These are phyloP conservation scores for Ceratina japonica DNA, from an alignment of 1,140 invertebrate species.

Conservation along the genomic window DNA sequence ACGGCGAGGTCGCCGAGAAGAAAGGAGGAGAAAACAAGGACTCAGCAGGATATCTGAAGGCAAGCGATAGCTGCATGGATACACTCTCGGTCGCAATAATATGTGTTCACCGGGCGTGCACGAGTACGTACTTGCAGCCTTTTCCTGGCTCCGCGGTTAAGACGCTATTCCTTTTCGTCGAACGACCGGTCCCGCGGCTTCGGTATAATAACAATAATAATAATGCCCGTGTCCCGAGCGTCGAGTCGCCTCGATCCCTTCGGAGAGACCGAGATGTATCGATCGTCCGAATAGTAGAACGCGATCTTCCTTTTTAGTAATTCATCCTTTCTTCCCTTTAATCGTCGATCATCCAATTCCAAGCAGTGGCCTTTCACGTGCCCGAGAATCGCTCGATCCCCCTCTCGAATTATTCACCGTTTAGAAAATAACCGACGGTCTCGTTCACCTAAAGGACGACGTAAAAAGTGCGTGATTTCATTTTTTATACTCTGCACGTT, in stretches of 20 bases:
- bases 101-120: constrained; percentile 36
- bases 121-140: constrained; percentile 51
- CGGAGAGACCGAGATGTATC: constrained; percentile 6
- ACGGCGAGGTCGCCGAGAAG: constrained; percentile 6
- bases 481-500: not conserved
- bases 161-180: constrained; percentile 50
- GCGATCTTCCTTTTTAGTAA: not conserved
- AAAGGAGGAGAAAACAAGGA: constrained; percentile 21
- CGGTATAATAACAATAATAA: too few species aligned
- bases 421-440: too few species aligned
- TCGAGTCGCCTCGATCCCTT: constrained; percentile 33
- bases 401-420: too few species aligned
- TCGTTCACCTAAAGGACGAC: too few species aligned
- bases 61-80: constrained; percentile 56
- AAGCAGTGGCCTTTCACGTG: too few species aligned
- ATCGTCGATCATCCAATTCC: not conserved
- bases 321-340: not conserved
- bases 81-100: constrained; percentile 62
- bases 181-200: constrained; percentile 30
- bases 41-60: constrained; percentile 55
- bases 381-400: too few species aligned
- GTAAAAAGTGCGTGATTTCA: too few species aligned
- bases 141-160: constrained; percentile 47
- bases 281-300: too few species aligned
- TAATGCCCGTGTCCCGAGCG: constrained; percentile 15